Evolutionary conservation across 1,140 invertebrate species (phyloP), one percentile per base, ranked within the genome.

Genomic region (Drosophila ogumai): DNA sequence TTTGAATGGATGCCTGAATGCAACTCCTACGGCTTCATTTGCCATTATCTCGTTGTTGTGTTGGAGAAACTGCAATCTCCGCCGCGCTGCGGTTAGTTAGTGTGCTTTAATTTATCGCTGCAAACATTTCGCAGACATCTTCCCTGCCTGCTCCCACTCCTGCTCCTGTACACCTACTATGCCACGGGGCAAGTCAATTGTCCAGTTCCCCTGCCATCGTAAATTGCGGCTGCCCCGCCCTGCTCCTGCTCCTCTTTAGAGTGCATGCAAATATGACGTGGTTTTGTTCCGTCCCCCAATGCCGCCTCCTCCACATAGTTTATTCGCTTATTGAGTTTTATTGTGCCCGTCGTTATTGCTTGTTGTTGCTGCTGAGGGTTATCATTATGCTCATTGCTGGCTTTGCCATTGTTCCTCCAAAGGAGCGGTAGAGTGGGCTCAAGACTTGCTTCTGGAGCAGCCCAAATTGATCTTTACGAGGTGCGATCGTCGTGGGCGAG

Each of bases 131-230:
- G 54, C 61, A 57, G 52, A 52, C 79, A 68, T 69, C 68, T 43
- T 63, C 47, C 47, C 58, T 56, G 22, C 25, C 19, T 19, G 36
- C 55, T 49, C 19, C 58, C 54, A 40, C 61, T 61, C 17, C 36
- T 36, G 31, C 73, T 68, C 32, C 38, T 46, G 56, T 59, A 72
- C 79, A 49, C 64, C 81, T 60, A 73, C 81, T 75, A 72, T 87
- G 84, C 82, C 82, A 86, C 80, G 84, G 74, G 84, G 84, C 84
- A 87, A 88, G 84, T 84, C 84, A 87, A 87, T 88, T 88, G 84
- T 90, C 68, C 81, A 65, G 68, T 74, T 47, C 40, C 43, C 44
- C 65, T 56, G 75, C 65, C 55, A 67, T 88, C 82, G 82, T 79
- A 87, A 88, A 88, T 87, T 79, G 47, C 49, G 44, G 25, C 34